phyloP scores from a whole-genome alignment of 2,113 vertebrate genomes.

The Melanotaenia duboulayi region DNA sequence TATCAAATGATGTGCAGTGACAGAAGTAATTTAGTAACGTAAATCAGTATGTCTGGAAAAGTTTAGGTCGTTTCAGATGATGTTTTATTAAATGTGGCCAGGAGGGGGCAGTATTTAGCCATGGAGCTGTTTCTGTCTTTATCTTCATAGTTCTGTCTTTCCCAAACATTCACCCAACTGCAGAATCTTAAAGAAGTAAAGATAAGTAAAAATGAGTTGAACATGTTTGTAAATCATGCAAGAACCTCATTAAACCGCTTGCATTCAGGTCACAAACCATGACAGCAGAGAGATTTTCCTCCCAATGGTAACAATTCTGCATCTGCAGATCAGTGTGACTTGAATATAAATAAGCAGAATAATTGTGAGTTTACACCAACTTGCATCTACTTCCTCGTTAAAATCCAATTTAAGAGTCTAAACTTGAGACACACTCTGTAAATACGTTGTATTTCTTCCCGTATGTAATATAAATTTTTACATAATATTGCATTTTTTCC shows the following conservation, averaged over 20 bases:
- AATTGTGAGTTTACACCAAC: not conserved
- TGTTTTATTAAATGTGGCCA: conserved; percentile 14
- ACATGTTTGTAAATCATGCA: conserved; percentile 4
- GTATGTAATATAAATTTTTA: not conserved
- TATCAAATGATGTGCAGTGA: no score
- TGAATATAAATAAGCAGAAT: conserved; percentile 14
- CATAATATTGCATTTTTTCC: not conserved
- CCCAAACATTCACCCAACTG: no score
- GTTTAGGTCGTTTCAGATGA: not conserved
- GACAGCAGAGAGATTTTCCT: not conserved
- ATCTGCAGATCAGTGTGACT: conserved; percentile 15
- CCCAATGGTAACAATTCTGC: not conserved
- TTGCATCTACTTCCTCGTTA: not conserved
- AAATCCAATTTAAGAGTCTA: not conserved
- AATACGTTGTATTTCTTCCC: not conserved
- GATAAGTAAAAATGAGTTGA: not conserved
- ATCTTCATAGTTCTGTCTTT: not conserved
- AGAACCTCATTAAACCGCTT: not conserved
- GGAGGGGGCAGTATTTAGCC: conserved; percentile 47
- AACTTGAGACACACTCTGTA: not conserved
- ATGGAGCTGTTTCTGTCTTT: not conserved
- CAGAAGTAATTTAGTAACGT: not conserved
- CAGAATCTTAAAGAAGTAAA: not conserved
- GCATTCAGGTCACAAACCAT: not conserved
- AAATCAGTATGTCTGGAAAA: accelerated